Evolutionary conservation across 2,113 vertebrate genomes (phyloP).

Genomic region (Xiphorhynchus elegans): DNA sequence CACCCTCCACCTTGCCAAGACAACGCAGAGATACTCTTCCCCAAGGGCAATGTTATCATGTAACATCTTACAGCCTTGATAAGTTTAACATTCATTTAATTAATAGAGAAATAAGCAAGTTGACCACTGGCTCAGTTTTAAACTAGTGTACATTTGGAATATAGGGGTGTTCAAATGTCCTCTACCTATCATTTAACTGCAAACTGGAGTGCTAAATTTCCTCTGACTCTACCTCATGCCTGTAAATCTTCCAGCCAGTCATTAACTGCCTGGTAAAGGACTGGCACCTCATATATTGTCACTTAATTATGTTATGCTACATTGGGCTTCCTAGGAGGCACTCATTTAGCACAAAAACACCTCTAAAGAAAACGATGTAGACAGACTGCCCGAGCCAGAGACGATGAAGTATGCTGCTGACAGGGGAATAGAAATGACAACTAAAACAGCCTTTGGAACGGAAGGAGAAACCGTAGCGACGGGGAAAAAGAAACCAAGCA

Average conservation of each 20-base stretch:
- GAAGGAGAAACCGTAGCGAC: slow-evolving; percentile 54
- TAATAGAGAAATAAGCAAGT: not conserved
- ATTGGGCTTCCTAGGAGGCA: slow-evolving; percentile 74
- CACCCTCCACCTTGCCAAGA: not conserved
- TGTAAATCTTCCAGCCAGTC: slow-evolving; percentile 70
- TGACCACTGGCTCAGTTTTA: not conserved
- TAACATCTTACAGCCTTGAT: not conserved
- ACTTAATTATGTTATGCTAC: slow-evolving; percentile 74
- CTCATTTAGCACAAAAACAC: slow-evolving; percentile 73
- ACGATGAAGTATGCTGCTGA: slow-evolving; percentile 66
- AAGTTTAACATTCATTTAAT: not conserved
- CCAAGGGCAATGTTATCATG: accelerated
- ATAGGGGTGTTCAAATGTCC: not conserved
- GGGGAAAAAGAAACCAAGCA: slow-evolving; percentile 44
- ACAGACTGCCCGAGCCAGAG: slow-evolving; percentile 61
- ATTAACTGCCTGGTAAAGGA: slow-evolving; percentile 70
- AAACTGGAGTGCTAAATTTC: slow-evolving; percentile 44
- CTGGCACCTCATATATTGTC: slow-evolving; percentile 74
- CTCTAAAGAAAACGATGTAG: slow-evolving; percentile 68
- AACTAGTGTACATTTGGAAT: not conserved
- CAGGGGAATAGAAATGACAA: slow-evolving; percentile 64
- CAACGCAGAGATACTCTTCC: not conserved
- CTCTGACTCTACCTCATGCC: slow-evolving; percentile 58
- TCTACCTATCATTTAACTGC: not conserved
- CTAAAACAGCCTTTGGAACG: slow-evolving; percentile 61